Percentiles rank a stretch among this genome's conserved stretches.
Conservation (phyloP, 2,113 vertebrate species). For the Glaucomys volans region DNA sequence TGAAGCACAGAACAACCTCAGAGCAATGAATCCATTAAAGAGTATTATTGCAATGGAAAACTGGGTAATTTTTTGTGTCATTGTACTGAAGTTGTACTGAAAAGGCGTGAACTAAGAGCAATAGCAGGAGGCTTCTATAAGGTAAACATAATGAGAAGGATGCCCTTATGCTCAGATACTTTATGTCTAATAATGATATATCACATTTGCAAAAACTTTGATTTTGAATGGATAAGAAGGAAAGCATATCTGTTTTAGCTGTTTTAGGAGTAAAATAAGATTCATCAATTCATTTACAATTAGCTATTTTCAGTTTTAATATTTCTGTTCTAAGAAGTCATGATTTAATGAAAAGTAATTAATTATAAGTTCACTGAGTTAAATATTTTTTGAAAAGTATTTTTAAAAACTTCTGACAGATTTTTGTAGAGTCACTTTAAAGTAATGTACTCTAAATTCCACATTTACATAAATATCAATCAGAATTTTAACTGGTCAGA, state of each 20-base stretch:
- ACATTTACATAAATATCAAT: slow-evolving; percentile 6
- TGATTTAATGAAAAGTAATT: slow-evolving; percentile 26
- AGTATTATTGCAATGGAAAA: slow-evolving; percentile 18
- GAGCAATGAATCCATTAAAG: slow-evolving; percentile 42
- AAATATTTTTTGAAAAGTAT: slow-evolving; percentile 30
- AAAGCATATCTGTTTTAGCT: not conserved
- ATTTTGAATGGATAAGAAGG: slow-evolving; percentile 9
- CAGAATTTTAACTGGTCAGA: not conserved
- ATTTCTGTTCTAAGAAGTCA: slow-evolving; percentile 22
- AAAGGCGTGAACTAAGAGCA: slow-evolving; percentile 10
- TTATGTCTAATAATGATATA: not conserved
- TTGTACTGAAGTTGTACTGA: slow-evolving; percentile 25
- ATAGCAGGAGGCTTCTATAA: not conserved
- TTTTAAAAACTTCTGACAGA: not conserved
- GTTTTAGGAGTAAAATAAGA: slow-evolving; percentile 13
- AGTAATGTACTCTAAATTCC: not conserved
- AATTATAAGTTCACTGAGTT: slow-evolving; percentile 24
- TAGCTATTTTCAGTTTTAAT: slow-evolving; percentile 39
- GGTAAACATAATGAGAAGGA: not conserved
- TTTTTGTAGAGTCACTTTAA: slow-evolving; percentile 44
- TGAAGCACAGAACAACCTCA: slow-evolving; percentile 69
- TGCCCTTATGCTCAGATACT: not conserved
- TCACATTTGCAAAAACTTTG: not conserved
- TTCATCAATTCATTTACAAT: not conserved
- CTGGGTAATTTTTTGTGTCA: slow-evolving; percentile 26